Evolutionary conservation across 2,888 invertebrate genomes (phyloP).

Genomic region (Electrophaes corylata): DNA sequence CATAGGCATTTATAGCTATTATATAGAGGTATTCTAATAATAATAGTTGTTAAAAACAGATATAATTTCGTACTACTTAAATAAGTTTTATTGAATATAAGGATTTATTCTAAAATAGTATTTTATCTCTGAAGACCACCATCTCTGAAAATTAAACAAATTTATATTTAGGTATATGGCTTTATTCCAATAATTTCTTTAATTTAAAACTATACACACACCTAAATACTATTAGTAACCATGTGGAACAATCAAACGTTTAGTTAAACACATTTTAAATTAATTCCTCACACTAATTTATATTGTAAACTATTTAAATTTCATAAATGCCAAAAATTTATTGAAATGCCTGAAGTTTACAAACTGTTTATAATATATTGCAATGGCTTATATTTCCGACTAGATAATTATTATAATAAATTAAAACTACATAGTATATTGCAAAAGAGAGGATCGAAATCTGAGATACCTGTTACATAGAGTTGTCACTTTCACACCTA

Average conservation of each 20-base stretch:
- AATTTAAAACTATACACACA: slow-evolving; percentile 51
- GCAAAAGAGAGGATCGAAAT: slow-evolving; percentile 46
- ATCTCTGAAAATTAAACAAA: slow-evolving; percentile 10
- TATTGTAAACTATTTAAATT: slow-evolving; percentile 45
- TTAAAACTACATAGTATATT: slow-evolving; percentile 63
- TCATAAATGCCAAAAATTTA: slow-evolving; percentile 54
- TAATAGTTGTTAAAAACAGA: slow-evolving; percentile 65
- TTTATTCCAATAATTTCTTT: slow-evolving; percentile 60
- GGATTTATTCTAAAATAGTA: slow-evolving; percentile 52
- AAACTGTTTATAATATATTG: slow-evolving; percentile 71
- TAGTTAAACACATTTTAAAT: slow-evolving; percentile 43
- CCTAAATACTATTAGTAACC: slow-evolving; percentile 66
- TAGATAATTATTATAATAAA: slow-evolving; percentile 78
- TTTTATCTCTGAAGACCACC: slow-evolving; percentile 19
- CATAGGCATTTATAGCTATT: slow-evolving; percentile 64
- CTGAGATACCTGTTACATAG: slow-evolving; percentile 7
- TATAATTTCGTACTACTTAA: slow-evolving; percentile 60
- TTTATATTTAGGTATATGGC: slow-evolving; percentile 35
- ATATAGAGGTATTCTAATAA: slow-evolving; percentile 56
- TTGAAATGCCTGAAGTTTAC: slow-evolving; percentile 49
- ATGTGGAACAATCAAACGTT: slow-evolving; percentile 54
- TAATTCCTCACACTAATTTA: slow-evolving; percentile 31
- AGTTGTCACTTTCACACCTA: not conserved
- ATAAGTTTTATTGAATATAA: slow-evolving; percentile 68
- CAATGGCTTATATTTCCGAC: slow-evolving; percentile 83